Conservation (phyloP, 1,140 invertebrate species). For the Macrocentrus cingulum region DNA sequence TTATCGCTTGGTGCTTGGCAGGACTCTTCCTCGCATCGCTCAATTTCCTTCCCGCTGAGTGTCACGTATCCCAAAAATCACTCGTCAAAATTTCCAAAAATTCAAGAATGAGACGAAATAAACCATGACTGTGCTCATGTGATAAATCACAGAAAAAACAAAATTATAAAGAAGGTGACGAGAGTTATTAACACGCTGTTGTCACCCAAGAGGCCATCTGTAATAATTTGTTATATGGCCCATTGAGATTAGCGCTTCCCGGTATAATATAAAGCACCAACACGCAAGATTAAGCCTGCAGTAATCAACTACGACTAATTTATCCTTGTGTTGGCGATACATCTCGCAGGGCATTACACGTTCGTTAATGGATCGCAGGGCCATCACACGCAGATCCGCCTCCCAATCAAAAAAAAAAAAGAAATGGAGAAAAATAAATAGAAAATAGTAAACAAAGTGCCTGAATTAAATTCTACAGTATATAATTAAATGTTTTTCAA, state of each 20-base stretch:
- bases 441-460: too few relatives aligned
- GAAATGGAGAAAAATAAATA: background rate
- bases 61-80: background rate
- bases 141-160: conserved; percentile 4
- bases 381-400: conserved; percentile 8
- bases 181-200: conserved; percentile 50
- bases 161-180: conserved; percentile 18
- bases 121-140: too few relatives aligned
- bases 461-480: too few relatives aligned
- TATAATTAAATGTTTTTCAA: too few relatives aligned
- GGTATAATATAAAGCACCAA: conserved; percentile 24
- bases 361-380: conserved; percentile 8
- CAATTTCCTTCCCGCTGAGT: background rate
- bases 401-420: conserved; percentile 11
- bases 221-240: conserved; percentile 53
- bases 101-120: too few relatives aligned
- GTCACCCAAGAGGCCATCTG: conserved; percentile 53
- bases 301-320: conserved; percentile 33
- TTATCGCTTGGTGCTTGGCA: conserved; percentile 11
- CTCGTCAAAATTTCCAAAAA: too few relatives aligned
- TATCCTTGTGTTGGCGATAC: conserved; percentile 12
- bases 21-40: conserved; percentile 12
- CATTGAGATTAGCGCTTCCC: conserved; percentile 50
- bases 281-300: conserved; percentile 37
- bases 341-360: conserved; percentile 8